Evolutionary conservation across 2,113 vertebrate genomes (phyloP), one percentile per base, ranked within the genome.

Genomic region (Tetrax tetrax): DNA sequence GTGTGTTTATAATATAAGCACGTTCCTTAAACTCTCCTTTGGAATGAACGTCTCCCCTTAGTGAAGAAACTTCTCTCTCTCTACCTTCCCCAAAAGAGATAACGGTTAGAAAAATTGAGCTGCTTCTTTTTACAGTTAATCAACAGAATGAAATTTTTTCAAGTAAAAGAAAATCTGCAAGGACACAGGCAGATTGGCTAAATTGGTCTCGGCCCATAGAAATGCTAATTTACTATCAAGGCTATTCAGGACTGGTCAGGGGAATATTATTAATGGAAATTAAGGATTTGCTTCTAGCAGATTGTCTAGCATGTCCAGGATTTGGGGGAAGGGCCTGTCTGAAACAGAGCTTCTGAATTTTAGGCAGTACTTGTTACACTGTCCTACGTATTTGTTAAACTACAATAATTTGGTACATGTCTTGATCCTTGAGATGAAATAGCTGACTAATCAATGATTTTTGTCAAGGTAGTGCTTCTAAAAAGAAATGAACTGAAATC

Each of bases 251-350:
- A 85, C 77, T 87, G 95, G 91, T 93, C 87, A 95, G 81, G 89
- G 89, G 93, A 95, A 94, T 97, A 94, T 96, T 96, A 97, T 72
- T 95, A 93, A 95, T 95, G 89, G 95, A 96, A 95, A 83, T 79
- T 60, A 84, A 96, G 93, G 91, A 94, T 94, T 96, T 96, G 78
- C 84, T 91, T 94, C 74, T 93, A 68, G 70, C 78, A 85, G 89
- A 91, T 82, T 91, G 74, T 94, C 74, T 92, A 59, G 35, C 25
- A 19, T 65, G 29, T 77, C 51, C 25, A 50, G 95, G 91, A 96
- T 95, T 96, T 96, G 93, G 91, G 94, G 94, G 95, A 94, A 89
- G 94, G 95, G 91, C 45, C 64, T 83, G 81, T 82, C 72, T 95
- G 95, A 92, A 91, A 63, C 8, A 6, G 75, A 94, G 80, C 80